These are phyloP conservation scores for Simalia tracyae DNA, from an alignment of 2,797 vertebrate species.

Conservation along the genomic window DNA sequence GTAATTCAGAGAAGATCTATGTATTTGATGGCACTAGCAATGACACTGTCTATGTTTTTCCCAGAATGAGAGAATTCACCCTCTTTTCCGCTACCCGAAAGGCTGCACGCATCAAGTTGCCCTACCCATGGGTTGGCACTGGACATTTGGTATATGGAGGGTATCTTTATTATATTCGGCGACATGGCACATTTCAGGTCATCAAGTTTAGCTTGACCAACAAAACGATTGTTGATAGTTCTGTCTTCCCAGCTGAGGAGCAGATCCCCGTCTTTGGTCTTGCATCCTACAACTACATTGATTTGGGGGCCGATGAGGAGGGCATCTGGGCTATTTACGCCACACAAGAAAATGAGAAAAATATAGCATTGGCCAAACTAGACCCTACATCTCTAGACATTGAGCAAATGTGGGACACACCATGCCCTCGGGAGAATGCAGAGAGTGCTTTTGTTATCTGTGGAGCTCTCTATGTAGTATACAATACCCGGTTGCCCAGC, in stretches of 20 bases:
- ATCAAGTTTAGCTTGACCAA: constrained; percentile 88
- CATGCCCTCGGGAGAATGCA: constrained; percentile 87
- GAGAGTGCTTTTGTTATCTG: constrained; percentile 93
- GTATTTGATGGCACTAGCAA: constrained; percentile 87
- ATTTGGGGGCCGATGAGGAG: constrained; percentile 87
- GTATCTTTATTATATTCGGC: constrained; percentile 86
- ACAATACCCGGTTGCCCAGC: constrained; percentile 90
- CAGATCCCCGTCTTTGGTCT: constrained; percentile 79
- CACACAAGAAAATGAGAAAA: constrained; percentile 82
- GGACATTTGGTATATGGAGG: constrained; percentile 86
- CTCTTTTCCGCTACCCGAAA: constrained; percentile 75
- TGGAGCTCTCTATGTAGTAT: constrained; percentile 91
- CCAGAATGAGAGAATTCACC: constrained; percentile 84
- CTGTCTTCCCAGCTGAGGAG: constrained; percentile 85
- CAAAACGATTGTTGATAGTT: constrained; percentile 81
- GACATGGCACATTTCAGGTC: constrained; percentile 83
- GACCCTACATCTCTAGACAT: constrained; percentile 88
- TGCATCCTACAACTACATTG: constrained; percentile 85
- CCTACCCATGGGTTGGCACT: constrained; percentile 83
- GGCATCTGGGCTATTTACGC: constrained; percentile 93
- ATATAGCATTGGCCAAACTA: constrained; percentile 92
- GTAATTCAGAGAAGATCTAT: constrained; percentile 85
- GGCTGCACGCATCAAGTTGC: constrained; percentile 81
- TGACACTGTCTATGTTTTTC: constrained; percentile 83
- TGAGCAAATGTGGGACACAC: constrained; percentile 96